A percentile compares a stretch with the other conserved stretches of the same genome.
Evolutionary conservation across 1,140 invertebrate genomes (phyloP).

Genomic region (Drosophila pallidifrons): DNA sequence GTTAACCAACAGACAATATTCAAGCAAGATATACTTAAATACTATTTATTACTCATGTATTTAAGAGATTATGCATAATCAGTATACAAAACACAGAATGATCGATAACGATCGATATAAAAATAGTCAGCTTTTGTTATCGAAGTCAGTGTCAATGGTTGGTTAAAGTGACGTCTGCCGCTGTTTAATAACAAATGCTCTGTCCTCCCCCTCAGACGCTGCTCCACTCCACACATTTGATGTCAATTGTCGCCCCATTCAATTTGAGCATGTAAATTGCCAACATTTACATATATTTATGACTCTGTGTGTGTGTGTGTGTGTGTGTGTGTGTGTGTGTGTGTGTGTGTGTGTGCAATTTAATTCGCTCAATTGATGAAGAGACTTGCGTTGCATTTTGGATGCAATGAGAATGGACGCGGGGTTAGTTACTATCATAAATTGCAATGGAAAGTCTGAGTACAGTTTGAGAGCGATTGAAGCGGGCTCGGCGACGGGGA

Average conservation of each 20-base stretch:
- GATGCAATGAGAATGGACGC: conserved; percentile 16
- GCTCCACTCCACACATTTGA: conserved; percentile 6
- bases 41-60: no score
- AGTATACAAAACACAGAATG: no score
- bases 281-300: conserved; percentile 49
- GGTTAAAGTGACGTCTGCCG: conserved; percentile 2
- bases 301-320: conserved; percentile 12
- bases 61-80: no score
- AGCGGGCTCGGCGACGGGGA: neutral
- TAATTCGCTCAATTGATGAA: conserved; percentile 78
- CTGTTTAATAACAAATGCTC: neutral
- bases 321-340: no score
- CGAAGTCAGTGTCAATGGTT: conserved; percentile 23
- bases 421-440: conserved; percentile 3
- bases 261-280: conserved; percentile 72
- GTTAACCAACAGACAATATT: no score
- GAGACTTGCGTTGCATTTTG: conserved; percentile 57
- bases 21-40: no score
- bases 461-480: conserved; percentile 39
- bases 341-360: conserved; percentile 53
- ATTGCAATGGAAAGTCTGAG: conserved; percentile 20
- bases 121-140: neutral
- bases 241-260: conserved; percentile 69
- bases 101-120: neutral
- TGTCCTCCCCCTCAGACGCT: neutral